Conservation (phyloP, 2,113 vertebrate species). For the Eubucco bourcierii region DNA sequence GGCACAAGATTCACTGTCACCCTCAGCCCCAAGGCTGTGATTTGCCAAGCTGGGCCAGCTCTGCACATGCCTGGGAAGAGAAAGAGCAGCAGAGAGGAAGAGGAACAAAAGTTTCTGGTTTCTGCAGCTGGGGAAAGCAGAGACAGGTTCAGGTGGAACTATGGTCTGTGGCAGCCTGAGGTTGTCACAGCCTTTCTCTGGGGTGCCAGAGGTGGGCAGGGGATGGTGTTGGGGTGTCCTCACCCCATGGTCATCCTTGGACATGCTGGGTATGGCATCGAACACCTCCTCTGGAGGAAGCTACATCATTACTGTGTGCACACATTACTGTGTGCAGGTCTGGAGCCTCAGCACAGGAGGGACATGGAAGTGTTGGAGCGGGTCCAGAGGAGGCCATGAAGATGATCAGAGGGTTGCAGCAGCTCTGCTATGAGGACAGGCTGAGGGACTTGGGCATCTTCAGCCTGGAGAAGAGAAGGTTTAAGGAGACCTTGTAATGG, state of each 20-base stretch:
- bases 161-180: fast-evolving
- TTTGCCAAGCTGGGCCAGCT: background rate
- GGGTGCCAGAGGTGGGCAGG: background rate
- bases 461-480: too few species aligned
- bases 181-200: background rate
- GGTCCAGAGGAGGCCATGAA: too few species aligned
- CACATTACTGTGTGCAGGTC: too few species aligned
- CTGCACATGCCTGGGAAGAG: fast-evolving
- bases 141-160: background rate
- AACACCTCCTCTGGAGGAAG: background rate
- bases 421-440: too few species aligned
- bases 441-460: too few species aligned
- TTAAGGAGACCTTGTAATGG: too few species aligned
- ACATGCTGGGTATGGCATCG: fast-evolving
- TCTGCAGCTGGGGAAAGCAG: background rate
- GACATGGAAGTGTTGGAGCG: too few species aligned
- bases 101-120: background rate
- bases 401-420: too few species aligned
- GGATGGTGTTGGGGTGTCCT: background rate
- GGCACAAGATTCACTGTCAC: fast-evolving
- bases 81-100: background rate
- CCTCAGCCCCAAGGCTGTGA: background rate
- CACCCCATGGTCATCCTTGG: fast-evolving
- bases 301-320: too few species aligned
- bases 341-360: too few species aligned